Evolutionary conservation across 2,113 vertebrate genomes (phyloP).

Genomic region (Corythornis cristatus): DNA sequence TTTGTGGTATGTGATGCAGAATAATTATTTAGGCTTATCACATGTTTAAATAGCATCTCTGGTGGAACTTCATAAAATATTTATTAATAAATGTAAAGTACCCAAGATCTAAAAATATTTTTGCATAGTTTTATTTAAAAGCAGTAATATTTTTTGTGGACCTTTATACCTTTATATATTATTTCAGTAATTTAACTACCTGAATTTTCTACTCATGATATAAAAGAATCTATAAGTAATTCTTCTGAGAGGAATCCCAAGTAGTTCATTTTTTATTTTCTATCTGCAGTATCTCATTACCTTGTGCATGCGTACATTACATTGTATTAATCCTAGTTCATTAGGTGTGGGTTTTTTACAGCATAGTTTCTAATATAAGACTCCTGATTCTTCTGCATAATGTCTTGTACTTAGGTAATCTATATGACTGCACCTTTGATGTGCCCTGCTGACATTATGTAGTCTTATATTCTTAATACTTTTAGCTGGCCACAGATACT

Average conservation of each 20-base stretch:
- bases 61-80: conserved; percentile 60
- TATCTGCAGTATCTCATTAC: conserved; percentile 40
- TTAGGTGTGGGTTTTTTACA: conserved; percentile 11
- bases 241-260: conserved; percentile 5
- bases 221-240: not conserved
- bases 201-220: not conserved
- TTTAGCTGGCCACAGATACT: not conserved
- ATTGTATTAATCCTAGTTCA: conserved; percentile 14
- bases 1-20: not conserved
- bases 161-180: not conserved
- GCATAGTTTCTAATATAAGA: not conserved
- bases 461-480: not conserved
- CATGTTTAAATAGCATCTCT: conserved; percentile 56
- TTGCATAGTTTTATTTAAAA: conserved; percentile 43
- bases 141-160: not conserved
- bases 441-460: not conserved
- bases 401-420: not conserved
- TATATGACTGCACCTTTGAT: not conserved
- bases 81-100: conserved; percentile 67
- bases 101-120: conserved; percentile 51
- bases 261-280: not conserved
- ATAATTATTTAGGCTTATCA: conserved; percentile 61
- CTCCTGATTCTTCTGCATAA: not conserved
- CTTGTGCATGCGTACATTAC: not conserved
- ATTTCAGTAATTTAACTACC: not conserved